phyloP scores from a whole-genome alignment of 2,888 invertebrate genomes.

The Dioctria linearis region DNA sequence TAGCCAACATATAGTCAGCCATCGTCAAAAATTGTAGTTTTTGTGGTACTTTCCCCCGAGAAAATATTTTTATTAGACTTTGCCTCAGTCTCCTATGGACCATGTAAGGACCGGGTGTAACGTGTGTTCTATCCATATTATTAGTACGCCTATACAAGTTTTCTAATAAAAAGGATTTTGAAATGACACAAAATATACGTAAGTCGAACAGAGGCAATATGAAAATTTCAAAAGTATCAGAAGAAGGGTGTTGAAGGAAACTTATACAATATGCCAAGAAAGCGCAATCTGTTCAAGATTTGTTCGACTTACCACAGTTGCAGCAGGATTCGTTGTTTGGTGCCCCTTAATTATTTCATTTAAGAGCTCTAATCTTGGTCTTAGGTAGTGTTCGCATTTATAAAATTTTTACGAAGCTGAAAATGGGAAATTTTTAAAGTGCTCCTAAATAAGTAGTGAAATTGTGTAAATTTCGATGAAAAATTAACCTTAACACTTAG shows the following conservation, averaged over 20 bases:
- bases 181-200: not conserved
- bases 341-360: constrained; percentile 23
- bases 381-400: constrained; percentile 23
- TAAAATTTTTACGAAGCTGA: constrained; percentile 10
- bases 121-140: constrained; percentile 25
- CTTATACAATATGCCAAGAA: constrained; percentile 10
- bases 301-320: constrained; percentile 14
- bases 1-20: constrained; percentile 48
- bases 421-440: constrained; percentile 34
- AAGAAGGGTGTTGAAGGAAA: constrained; percentile 5
- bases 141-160: not conserved
- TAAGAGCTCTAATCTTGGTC: constrained; percentile 28
- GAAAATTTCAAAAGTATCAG: not conserved
- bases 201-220: not conserved
- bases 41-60: constrained; percentile 52
- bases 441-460: constrained; percentile 23
- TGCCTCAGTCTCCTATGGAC: constrained; percentile 55
- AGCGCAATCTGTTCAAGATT: constrained; percentile 17
- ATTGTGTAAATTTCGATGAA: constrained; percentile 33
- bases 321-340: not conserved
- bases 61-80: constrained; percentile 50
- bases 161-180: too few relatives aligned
- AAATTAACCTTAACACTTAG: constrained; percentile 6
- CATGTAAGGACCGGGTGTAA: constrained; percentile 52
- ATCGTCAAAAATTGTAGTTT: constrained; percentile 52